These are phyloP conservation scores for Pangasius mekongensis DNA, from an alignment of 2,797 vertebrate genomes.

Conservation along the genomic window DNA sequence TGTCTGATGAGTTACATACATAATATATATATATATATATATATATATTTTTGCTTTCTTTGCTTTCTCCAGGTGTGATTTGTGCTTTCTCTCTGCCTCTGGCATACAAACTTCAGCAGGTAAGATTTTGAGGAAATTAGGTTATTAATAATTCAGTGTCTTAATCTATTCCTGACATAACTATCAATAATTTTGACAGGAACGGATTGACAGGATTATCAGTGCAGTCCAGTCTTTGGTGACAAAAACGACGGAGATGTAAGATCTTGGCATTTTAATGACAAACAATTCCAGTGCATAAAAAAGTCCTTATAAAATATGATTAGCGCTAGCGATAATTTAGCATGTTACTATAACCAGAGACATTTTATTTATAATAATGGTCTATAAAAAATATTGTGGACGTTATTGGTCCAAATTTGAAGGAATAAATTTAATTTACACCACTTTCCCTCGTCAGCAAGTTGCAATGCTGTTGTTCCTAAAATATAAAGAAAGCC, in stretches of 20 bases:
- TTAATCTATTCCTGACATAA: not conserved
- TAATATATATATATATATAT: no score
- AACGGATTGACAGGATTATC: conserved; percentile 82
- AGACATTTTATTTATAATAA: not conserved
- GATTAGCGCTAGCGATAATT: not conserved
- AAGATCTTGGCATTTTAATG: conserved; percentile 61
- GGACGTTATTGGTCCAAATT: not conserved
- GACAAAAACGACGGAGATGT: conserved; percentile 82
- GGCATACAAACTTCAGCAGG: conserved; percentile 89
- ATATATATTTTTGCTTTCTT: not conserved
- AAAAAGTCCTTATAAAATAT: not conserved
- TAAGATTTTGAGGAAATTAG: conserved; percentile 60
- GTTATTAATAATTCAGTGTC: conserved; percentile 17
- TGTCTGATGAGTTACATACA: not conserved
- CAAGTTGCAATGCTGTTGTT: not conserved
- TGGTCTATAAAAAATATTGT: not conserved
- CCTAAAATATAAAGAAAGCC: not conserved
- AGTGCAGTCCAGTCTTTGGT: conserved; percentile 75
- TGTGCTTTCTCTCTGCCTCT: conserved; percentile 86
- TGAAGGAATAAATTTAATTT: no score
- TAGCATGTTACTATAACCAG: not conserved
- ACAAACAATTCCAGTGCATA: not conserved
- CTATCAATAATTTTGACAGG: conserved; percentile 67
- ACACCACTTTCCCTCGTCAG: not conserved
- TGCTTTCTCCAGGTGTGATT: conserved; percentile 80